Percentiles rank a stretch among this genome's conserved stretches.
Evolutionary conservation across 2,888 invertebrate genomes (phyloP).

Genomic region (Scrobipalpa costella): DNA sequence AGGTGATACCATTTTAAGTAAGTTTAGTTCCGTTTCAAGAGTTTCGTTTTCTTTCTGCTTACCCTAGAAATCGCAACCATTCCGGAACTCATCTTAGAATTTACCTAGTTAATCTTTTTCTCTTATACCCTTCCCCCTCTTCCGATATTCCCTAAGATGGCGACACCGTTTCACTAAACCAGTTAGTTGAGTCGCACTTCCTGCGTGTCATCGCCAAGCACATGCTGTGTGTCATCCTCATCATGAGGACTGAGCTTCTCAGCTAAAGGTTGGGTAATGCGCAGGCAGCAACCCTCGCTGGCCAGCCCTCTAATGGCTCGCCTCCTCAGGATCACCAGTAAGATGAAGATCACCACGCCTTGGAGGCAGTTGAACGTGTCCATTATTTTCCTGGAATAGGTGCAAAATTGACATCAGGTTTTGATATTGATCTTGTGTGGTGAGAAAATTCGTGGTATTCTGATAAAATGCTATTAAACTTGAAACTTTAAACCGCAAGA

Average conservation of each 20-base stretch:
- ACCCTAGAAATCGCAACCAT: no score
- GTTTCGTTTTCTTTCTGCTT: no score
- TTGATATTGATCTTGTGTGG: background rate
- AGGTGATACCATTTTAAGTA: no score
- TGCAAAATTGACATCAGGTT: background rate
- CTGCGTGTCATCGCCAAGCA: conserved; percentile 67
- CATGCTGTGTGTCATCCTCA: conserved; percentile 64
- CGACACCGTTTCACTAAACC: background rate
- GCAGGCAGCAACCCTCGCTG: conserved; percentile 58
- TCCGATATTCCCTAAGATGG: background rate
- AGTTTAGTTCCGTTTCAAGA: no score
- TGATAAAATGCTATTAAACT: no score
- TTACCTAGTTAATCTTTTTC: background rate
- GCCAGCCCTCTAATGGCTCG: conserved; percentile 78
- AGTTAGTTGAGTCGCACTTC: conserved; percentile 68
- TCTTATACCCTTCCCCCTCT: background rate
- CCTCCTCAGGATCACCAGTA: conserved; percentile 81
- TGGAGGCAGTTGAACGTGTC: conserved; percentile 84
- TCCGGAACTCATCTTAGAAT: background rate
- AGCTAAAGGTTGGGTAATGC: conserved; percentile 57
- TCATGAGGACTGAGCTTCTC: conserved; percentile 69
- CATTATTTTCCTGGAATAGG: conserved; percentile 78
- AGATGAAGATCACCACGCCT: conserved; percentile 83
- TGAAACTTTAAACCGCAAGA: no score
- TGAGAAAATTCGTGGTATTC: no score